These are phyloP conservation scores for Ophion ellenae DNA, from an alignment of 2,888 invertebrate genomes.

Conservation along the genomic window DNA sequence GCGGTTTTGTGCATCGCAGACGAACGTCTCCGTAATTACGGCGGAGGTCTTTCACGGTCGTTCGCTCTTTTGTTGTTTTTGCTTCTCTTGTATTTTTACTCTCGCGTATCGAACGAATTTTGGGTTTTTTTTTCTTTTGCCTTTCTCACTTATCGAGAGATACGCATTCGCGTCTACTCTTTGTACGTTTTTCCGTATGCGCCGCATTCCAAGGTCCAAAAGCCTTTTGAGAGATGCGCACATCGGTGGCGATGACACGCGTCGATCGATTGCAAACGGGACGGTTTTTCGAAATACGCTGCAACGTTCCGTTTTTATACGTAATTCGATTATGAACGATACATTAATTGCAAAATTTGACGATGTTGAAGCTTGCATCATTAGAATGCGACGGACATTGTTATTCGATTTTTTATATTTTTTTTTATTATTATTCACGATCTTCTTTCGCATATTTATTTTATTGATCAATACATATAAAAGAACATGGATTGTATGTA, in stretches of 20 bases:
- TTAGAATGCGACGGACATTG: no score
- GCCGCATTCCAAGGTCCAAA: conserved; percentile 38
- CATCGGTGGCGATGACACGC: background rate
- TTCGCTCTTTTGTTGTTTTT: background rate
- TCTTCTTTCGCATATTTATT: no score
- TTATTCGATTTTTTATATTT: no score
- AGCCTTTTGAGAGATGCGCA: conserved; percentile 1
- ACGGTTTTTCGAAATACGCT: background rate
- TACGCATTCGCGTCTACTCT: conserved; percentile 9
- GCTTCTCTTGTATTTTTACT: background rate
- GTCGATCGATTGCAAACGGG: background rate
- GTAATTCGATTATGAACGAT: background rate
- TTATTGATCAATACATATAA: no score
- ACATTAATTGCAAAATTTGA: no score
- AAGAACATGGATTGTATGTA: no score
- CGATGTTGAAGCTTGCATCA: no score
- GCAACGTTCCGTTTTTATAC: background rate
- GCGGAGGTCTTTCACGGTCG: conserved; percentile 19
- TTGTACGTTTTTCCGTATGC: conserved; percentile 25
- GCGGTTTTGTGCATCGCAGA: conserved; percentile 27
- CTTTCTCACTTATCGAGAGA: background rate
- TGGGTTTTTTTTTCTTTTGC: conserved; percentile 16
- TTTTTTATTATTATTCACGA: no score
- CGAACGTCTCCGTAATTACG: conserved; percentile 38
- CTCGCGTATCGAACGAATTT: conserved; percentile 35